Base-by-base conservation (phyloP, 2,113 vertebrate genomes). In the Camelus dromedarius region DNA sequence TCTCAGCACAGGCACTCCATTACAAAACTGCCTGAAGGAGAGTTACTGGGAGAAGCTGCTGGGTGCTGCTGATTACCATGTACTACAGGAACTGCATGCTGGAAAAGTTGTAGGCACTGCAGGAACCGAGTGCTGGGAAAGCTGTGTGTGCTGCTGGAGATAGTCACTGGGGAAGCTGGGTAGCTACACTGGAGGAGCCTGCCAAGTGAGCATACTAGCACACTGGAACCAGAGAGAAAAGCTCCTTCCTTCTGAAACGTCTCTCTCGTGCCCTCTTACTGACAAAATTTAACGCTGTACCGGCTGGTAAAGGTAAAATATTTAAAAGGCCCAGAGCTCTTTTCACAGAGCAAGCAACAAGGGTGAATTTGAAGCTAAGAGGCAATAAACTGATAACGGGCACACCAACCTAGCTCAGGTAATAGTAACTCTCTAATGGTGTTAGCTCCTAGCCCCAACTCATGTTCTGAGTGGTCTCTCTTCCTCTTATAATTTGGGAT, bases 291-390 rank as follows among this genome's bases (percentile, higher is more conserved):
- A 90, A 95, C 35, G 77, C 8, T 81, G 5, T 64, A 58, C 50
- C 60, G 70, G 16, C 50, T 95, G 62, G 30, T 32, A 93, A 96
- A 93, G 66, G 54, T 73, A 76, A 82, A 85, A n/a, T 76, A 62
- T 75, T 88, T 94, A 89, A 88, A 72, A 24, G 66, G 38, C 30
- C 72, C 72, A 86, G 56, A 88, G 77, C 26, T 22, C 22, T 96
- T 93, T 67, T 81, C 50, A 92, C 0, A n/a, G 24, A 95, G 38
- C 69, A 92, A 46, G 26, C 67, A 80, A 67, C 26, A 73, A 82
- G 64, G 85, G 3, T 90, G 69, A 87, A 89, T 95, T 92, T 95
- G 50, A 80, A 92, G 18, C 28, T 82, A 76, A 86, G 35, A 73
- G 46, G 38, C 56, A 93, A 75, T 46, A 73, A 42, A 50, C 54